Conservation (phyloP, 2,888 invertebrate genomes). For the Drosophila eohydei region DNA sequence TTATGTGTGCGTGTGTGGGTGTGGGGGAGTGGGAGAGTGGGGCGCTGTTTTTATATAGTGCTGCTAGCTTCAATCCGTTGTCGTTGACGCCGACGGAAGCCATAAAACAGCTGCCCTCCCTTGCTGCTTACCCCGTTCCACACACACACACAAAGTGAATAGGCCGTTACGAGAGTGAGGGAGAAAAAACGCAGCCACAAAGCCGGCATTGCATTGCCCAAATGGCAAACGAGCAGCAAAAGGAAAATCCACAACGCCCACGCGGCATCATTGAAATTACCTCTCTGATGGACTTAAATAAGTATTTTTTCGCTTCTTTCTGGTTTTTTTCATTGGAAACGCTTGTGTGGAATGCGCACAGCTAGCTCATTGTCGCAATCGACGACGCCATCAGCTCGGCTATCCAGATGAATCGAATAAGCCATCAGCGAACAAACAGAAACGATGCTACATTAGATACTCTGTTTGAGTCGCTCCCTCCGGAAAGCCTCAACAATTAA, state of each 20-base stretch:
- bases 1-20: conserved; percentile 17
- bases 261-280: conserved; percentile 52
- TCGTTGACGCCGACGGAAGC: conserved; percentile 65
- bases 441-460: not conserved
- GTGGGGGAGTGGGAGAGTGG: conserved; percentile 15
- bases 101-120: conserved; percentile 49
- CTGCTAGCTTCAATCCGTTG: conserved; percentile 59
- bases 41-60: conserved; percentile 57
- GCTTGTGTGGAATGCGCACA: conserved; percentile 26
- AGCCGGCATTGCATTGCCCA: conserved; percentile 69
- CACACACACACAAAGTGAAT: conserved; percentile 15
- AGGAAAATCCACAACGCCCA: conserved; percentile 14
- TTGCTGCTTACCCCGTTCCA: conserved; percentile 11
- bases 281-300: conserved; percentile 44
- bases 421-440: conserved; percentile 6
- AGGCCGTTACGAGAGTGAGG: conserved; percentile 26
- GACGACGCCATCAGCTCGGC: conserved; percentile 12
- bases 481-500: not conserved
- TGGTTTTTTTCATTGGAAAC: not conserved
- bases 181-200: conserved; percentile 61
- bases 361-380: conserved; percentile 22
- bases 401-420: conserved; percentile 6
- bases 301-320: conserved; percentile 11
- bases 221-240: conserved; percentile 16
- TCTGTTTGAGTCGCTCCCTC: not conserved